Percentiles rank a stretch among this genome's conserved stretches.
Conservation (phyloP, 2,113 vertebrate species). For the Mungos mungo region DNA sequence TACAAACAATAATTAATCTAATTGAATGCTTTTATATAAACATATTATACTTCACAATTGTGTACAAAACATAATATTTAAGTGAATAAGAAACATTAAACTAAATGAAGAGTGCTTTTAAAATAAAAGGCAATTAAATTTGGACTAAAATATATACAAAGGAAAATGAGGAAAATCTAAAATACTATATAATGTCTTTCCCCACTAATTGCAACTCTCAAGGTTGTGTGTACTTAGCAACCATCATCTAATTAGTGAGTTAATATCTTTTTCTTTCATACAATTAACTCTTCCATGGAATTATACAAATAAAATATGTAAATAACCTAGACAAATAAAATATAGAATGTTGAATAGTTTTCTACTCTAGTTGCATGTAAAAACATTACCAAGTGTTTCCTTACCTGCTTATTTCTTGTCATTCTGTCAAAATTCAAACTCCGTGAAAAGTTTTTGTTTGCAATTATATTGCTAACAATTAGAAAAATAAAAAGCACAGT, state of each 20-base stretch:
- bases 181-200: neutral
- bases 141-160: constrained; percentile 72
- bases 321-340: neutral
- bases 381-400: neutral
- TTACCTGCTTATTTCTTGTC: neutral
- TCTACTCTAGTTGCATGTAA: neutral
- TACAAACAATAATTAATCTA: constrained; percentile 70
- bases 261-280: constrained; percentile 1
- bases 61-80: constrained; percentile 74
- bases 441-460: neutral
- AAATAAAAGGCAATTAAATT: constrained; percentile 58
- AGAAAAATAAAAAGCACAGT: neutral
- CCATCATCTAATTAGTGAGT: constrained; percentile 24
- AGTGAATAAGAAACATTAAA: constrained; percentile 77
- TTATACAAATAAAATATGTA: neutral
- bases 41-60: constrained; percentile 71
- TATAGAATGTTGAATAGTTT: neutral
- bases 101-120: constrained; percentile 73
- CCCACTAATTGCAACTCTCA: neutral
- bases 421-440: neutral
- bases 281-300: neutral
- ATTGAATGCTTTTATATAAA: constrained; percentile 61
- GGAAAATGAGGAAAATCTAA: constrained; percentile 56
- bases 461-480: neutral
- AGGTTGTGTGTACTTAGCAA: constrained; percentile 44